phyloP scores from a whole-genome alignment of 2,888 invertebrate genomes.

The Oligia latruncula region DNA sequence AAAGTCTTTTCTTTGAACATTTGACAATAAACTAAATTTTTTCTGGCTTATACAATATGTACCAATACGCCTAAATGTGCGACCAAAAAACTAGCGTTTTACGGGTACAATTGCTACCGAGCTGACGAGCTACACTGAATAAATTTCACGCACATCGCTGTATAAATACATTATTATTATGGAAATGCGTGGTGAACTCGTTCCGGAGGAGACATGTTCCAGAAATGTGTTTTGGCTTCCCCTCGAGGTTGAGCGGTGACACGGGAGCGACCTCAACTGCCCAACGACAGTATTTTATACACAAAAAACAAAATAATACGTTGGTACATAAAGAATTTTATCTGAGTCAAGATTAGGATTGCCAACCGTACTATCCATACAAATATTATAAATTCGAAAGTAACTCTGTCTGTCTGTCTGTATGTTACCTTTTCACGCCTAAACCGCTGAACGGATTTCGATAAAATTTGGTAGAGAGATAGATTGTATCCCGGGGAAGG shows the following conservation, averaged over 20 bases:
- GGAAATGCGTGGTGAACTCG: slow-evolving; percentile 71
- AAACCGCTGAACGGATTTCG: too few relatives aligned
- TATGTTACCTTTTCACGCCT: too few relatives aligned
- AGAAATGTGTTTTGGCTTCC: slow-evolving; percentile 71
- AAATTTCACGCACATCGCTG: slow-evolving; percentile 74
- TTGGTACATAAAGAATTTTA: slow-evolving; percentile 14
- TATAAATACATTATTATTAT: slow-evolving; percentile 69
- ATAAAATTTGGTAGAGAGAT: too few relatives aligned
- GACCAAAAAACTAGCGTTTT: too few relatives aligned
- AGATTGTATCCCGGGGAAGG: too few relatives aligned
- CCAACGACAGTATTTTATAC: slow-evolving; percentile 55
- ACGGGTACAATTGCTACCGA: background rate
- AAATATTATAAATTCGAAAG: too few relatives aligned
- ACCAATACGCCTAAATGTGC: background rate
- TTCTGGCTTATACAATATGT: background rate
- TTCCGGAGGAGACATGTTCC: slow-evolving; percentile 60
- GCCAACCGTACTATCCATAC: background rate
- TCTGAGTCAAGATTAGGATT: background rate
- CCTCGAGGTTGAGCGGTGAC: slow-evolving; percentile 67
- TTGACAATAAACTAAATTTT: background rate
- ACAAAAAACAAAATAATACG: slow-evolving; percentile 31
- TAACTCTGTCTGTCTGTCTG: too few relatives aligned
- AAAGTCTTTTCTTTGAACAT: background rate
- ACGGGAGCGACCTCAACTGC: slow-evolving; percentile 61
- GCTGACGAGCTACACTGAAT: slow-evolving; percentile 71